Base-by-base conservation (phyloP, 2,888 invertebrate species). In the Tupiocoris notatus region DNA sequence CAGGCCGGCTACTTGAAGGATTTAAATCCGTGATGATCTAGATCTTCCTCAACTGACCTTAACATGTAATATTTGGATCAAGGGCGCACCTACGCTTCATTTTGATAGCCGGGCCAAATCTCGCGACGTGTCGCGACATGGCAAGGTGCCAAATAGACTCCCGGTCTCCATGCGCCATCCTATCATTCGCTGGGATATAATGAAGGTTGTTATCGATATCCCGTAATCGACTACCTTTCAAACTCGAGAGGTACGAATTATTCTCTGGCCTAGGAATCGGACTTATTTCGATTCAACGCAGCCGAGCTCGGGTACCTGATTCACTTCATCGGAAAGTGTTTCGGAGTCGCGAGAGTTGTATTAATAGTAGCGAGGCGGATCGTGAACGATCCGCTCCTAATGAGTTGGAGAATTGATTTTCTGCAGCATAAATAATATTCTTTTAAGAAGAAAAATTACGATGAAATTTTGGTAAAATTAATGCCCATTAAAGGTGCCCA, bases 41-140 rank as follows among this genome's bases (percentile, higher is more conserved):
- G 56, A 67, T 67, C 67, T 21, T 56, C 67, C 67, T 39, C 39
- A 39, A 7, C 39, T 39, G 70, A 70, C 70, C 70, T 70, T 70
- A 70, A 70, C 70, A 58, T 24, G 70, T 23, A 22, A 70, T 70
- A 70, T 70, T 67, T 70, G 70, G 70, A 57, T 70, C 70, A 70
- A 70, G 70, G 70, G 70, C 70, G 70, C 70, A 6, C 59, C 58
- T 70, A 57, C 70, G 59, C 18, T 56, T 25, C 24, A 23, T 22
- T 58, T 70, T 70, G 20, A 58, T 58, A 22, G 59, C 59, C 6
- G 58, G 23, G 58, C 70, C 70, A 58, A 57, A 24, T 70, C 39
- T 39, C 39, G 6, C 39, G 39, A 39, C 39, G 39, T 3, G 12
- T 39, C 39, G 39, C 39, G 39, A 39, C 39, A 39, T 39, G 39